Evolutionary conservation across 2,888 invertebrate species (phyloP).

Genomic region (Dinocampus coccinellae): DNA sequence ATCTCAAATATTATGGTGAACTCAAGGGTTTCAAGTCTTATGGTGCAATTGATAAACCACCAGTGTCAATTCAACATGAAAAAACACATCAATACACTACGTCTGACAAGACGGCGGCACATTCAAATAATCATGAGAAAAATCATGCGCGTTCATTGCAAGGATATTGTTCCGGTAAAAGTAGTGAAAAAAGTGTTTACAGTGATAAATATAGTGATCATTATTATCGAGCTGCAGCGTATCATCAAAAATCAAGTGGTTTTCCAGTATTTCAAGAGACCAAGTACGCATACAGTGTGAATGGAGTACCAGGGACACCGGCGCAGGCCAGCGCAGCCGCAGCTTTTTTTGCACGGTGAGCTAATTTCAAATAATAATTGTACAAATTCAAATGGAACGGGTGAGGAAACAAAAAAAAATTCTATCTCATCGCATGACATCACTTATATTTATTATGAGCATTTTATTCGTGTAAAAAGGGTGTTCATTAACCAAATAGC

Average conservation of each 20-base stretch:
- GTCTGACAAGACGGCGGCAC: conserved; percentile 43
- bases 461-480: background rate
- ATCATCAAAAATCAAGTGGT: conserved; percentile 49
- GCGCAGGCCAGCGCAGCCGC: conserved; percentile 74
- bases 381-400: background rate
- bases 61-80: conserved; percentile 51
- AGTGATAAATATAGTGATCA: conserved; percentile 59
- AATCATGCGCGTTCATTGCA: conserved; percentile 48
- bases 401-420: background rate
- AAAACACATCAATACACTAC: conserved; percentile 57
- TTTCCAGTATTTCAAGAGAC: conserved; percentile 69
- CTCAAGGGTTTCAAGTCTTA: conserved; percentile 64
- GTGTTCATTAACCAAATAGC: conserved; percentile 10
- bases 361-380: conserved; percentile 26
- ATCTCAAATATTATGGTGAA: conserved; percentile 64
- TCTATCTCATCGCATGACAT: background rate
- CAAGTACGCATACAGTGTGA: conserved; percentile 72
- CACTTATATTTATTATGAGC: background rate
- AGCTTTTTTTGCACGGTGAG: conserved; percentile 75
- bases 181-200: conserved; percentile 50
- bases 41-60: conserved; percentile 60
- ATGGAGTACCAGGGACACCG: conserved; percentile 71
- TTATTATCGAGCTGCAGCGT: conserved; percentile 58
- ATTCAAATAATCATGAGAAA: conserved; percentile 58
- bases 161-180: conserved; percentile 52